Evolutionary conservation across 1,140 invertebrate species (phyloP), one percentile per base, ranked within the genome.

Genomic region (Penaeus chinensis): DNA sequence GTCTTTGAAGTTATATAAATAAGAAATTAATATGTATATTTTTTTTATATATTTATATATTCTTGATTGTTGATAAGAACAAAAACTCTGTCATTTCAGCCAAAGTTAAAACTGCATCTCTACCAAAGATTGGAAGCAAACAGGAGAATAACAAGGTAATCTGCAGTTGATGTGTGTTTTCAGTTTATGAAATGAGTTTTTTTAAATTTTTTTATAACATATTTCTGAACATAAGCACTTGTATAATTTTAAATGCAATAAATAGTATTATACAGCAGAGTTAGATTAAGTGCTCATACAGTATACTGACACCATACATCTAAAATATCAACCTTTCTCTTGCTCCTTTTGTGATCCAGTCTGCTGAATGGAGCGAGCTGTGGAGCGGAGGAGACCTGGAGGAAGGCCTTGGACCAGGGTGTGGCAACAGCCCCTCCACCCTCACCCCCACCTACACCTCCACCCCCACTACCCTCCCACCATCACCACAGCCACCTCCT

Each of bases 71-170:
- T 74, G 71, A 74, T 5, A 74, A 37, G n/a, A 19, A 65, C 37
- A n/a, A 65, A 27, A 27, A 4, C 47, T 61, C 32, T 84, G 79
- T 81, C 60, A 20, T 85, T 84, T 54, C 80, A 85, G 84, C 88
- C 24, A 89, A 85, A 76, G 62, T 77, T 27, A 90, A 90, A 83
- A 90, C 89, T 47, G 82, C 89, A 61, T 90, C 89, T 71, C 74
- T 90, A 78, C 89, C 89, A 47, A 90, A 90, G 82, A 90, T 90
- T 63, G 80, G 79, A 16, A 86, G 89, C 84, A 90, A 85, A 76
- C 82, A 82, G 82, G 89, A 90, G 37, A 83, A 69, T 47, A 62
- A 54, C 77, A 7, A n/a, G 11, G 84, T 76, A 54, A 85, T 62
- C n/a, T 42, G 10, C 16, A 54, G 18, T 24, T 79, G 32, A 47